Conservation (phyloP, 2,797 vertebrate genomes). For the Hipposideros larvatus region DNA sequence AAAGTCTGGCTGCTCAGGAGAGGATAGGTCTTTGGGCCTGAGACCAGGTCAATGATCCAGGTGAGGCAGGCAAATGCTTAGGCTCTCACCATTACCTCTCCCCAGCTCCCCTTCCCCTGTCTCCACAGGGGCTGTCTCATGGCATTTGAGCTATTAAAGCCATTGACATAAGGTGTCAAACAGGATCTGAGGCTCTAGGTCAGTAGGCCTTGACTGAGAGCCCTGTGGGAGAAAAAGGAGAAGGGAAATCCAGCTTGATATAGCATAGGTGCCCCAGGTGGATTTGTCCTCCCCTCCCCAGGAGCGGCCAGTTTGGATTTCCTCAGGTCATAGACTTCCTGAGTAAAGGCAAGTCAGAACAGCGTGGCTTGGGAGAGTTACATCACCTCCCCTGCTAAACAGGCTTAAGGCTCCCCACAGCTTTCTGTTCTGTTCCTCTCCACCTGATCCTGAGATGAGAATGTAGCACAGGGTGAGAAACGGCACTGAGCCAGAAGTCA, state of each 20-base stretch:
- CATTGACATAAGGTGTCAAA: neutral
- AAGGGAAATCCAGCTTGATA: neutral
- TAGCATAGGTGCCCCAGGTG: too few species aligned
- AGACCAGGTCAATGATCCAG: neutral
- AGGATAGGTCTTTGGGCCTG: neutral
- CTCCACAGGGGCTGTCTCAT: neutral
- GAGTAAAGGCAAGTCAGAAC: constrained; percentile 18
- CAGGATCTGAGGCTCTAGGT: neutral
- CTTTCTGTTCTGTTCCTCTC: neutral
- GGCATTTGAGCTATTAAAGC: neutral
- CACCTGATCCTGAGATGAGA: neutral
- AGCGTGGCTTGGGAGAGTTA: neutral
- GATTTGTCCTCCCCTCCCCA: neutral
- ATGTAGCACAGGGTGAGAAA: neutral
- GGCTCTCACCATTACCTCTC: neutral
- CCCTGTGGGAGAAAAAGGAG: neutral
- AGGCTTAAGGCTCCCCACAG: neutral
- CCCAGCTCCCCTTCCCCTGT: neutral
- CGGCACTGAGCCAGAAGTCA: neutral
- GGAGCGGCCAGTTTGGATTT: neutral
- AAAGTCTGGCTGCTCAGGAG: neutral
- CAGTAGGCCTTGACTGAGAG: neutral
- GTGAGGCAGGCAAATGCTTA: neutral
- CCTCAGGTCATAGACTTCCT: neutral
- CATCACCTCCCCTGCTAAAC: neutral